These are phyloP conservation scores for Hyla sarda DNA, from an alignment of 2,113 vertebrate genomes.

Conservation along the genomic window DNA sequence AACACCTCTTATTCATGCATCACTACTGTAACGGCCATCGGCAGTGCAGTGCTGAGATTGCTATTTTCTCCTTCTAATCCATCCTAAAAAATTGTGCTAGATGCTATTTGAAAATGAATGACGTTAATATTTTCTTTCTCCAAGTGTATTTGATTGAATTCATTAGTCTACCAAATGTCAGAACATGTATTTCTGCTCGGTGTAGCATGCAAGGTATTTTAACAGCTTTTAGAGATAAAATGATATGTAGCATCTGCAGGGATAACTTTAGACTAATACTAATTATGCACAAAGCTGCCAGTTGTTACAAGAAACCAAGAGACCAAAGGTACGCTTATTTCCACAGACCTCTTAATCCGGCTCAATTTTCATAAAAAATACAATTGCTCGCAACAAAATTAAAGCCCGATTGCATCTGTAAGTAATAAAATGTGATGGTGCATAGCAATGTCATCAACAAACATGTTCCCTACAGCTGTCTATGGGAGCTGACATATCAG, in stretches of 20 bases:
- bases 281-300: constrained; percentile 43
- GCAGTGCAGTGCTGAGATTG: too few relatives aligned
- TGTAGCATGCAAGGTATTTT: constrained; percentile 31
- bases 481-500: constrained; percentile 47
- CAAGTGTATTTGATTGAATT: not conserved
- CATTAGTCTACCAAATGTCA: constrained; percentile 25
- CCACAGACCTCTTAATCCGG: constrained; percentile 7
- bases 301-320: constrained; percentile 31
- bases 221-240: constrained; percentile 29
- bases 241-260: constrained; percentile 27
- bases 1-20: too few relatives aligned
- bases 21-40: too few relatives aligned
- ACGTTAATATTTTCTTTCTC: not conserved
- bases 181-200: constrained; percentile 37
- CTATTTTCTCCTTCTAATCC: too few relatives aligned
- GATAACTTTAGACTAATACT: constrained; percentile 20
- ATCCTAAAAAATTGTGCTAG: too few relatives aligned
- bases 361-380: constrained; percentile 40
- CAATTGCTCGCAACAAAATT: constrained; percentile 8
- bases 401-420: constrained; percentile 42
- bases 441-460: constrained; percentile 42
- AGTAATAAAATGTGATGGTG: constrained; percentile 49
- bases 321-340: constrained; percentile 31
- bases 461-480: constrained; percentile 50
- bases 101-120: not conserved